phyloP scores from a whole-genome alignment of 2,113 vertebrate genomes.

The Pomatostomus ruficeps region DNA sequence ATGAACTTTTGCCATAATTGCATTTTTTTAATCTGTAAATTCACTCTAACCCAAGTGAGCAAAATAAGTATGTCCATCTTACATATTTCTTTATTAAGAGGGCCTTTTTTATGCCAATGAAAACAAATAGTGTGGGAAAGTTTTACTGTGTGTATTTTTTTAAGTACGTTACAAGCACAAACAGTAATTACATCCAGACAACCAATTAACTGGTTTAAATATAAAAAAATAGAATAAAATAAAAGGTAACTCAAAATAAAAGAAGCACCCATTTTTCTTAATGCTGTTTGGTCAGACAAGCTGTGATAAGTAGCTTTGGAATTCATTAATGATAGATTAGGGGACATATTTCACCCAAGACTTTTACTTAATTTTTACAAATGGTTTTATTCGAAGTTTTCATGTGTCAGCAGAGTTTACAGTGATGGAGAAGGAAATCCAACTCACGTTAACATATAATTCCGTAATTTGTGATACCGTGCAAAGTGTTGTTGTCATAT shows the following conservation, averaged over 20 bases:
- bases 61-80: slow-evolving; percentile 22
- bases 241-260: background rate
- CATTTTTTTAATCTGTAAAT: background rate
- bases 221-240: background rate
- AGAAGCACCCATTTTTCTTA: background rate
- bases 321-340: background rate
- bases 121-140: slow-evolving; percentile 56
- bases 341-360: background rate
- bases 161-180: slow-evolving; percentile 8
- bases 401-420: background rate
- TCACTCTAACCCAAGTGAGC: background rate
- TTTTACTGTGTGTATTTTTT: slow-evolving; percentile 29
- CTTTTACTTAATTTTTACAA: background rate
- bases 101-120: slow-evolving; percentile 18
- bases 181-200: slow-evolving; percentile 43
- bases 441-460: background rate
- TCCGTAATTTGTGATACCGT: background rate
- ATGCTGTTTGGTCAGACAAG: background rate
- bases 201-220: slow-evolving; percentile 5
- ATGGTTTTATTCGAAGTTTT: background rate
- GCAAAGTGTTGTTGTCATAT: background rate
- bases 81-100: slow-evolving; percentile 20
- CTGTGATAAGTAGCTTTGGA: background rate
- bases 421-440: background rate
- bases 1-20: background rate